Base-by-base conservation (phyloP, 2,113 vertebrate species). In the Bujurquina vittata region DNA sequence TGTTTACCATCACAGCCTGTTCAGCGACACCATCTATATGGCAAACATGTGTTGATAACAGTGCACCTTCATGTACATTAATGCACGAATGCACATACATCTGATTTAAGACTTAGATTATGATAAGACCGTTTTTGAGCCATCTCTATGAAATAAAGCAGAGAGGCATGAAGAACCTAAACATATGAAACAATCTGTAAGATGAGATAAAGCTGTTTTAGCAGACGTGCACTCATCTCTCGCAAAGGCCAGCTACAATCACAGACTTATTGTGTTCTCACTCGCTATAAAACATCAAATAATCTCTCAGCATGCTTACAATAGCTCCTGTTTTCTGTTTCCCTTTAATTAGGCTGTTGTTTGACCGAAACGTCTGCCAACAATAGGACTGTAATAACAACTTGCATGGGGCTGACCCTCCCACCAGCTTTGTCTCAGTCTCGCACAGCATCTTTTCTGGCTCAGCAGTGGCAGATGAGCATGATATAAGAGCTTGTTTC, bases 361-460 rank as follows among this genome's bases (percentile, higher is more conserved):
- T 89, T 85, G 84, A 88, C 74, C 79, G 77, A 65, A 83, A 77
- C 49, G 67, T 79, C 63, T 12, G 31, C 58, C 83, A 60, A 92
- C 91, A 89, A 88, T 78, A 73, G 83, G 69, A 79, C 74, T 72
- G 72, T 90, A 92, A 92, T 87, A 87, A 89, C 74, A 82, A 84
- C 56, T 52, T 74, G 79, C 80, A 85, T 55, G 14, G n/a, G 63
- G 80, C 73, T 73, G 81, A 91, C 81, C 81, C 69, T 72, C 77
- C 80, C 77, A 37, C 69, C 17, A 18, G 75, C 84, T 84, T 84
- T 85, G 57, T 82, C 79, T 54, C 58, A 17, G 14, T 63, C 55
- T 85, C 57, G 79, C 67, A 75, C 55, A 52, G 10, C 26, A 23
- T 80, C 85, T 89, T 84, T 87, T 43, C 72, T 55, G 86, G 63